Percentiles rank a stretch among this genome's conserved stretches.
Conservation (phyloP, 1,140 invertebrate genomes). For the Lutraria rhynchaena region DNA sequence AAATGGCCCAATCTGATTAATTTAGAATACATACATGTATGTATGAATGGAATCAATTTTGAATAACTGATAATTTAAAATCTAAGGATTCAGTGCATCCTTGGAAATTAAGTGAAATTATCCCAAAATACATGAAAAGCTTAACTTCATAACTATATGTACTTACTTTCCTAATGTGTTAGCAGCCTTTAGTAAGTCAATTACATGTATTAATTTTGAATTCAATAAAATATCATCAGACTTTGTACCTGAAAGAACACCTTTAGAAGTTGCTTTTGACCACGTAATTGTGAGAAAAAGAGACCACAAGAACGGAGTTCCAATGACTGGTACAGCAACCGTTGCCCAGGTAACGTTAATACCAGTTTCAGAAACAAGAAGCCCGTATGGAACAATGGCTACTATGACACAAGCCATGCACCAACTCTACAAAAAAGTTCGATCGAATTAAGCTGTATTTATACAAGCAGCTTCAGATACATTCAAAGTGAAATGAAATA, state of each 20-base stretch:
- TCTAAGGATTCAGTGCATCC: no score
- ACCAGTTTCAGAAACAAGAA: conserved; percentile 39
- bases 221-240: no score
- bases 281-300: conserved; percentile 69
- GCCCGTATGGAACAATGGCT: conserved; percentile 41
- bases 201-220: no score
- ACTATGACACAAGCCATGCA: conserved; percentile 46
- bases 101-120: no score
- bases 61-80: no score
- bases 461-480: no score
- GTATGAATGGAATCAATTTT: neutral
- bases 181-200: no score
- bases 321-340: neutral
- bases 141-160: neutral
- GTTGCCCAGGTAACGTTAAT: conserved; percentile 55
- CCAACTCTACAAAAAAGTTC: no score
- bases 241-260: conserved; percentile 67
- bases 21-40: neutral
- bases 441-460: no score
- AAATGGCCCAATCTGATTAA: neutral
- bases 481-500: no score
- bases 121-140: neutral
- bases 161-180: neutral
- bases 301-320: conserved; percentile 61
- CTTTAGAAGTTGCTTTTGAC: conserved; percentile 63